A percentile compares a stretch with the other conserved stretches of the same genome.
Conservation (phyloP, 1,140 invertebrate species). For the Melipona quadrifasciata region DNA sequence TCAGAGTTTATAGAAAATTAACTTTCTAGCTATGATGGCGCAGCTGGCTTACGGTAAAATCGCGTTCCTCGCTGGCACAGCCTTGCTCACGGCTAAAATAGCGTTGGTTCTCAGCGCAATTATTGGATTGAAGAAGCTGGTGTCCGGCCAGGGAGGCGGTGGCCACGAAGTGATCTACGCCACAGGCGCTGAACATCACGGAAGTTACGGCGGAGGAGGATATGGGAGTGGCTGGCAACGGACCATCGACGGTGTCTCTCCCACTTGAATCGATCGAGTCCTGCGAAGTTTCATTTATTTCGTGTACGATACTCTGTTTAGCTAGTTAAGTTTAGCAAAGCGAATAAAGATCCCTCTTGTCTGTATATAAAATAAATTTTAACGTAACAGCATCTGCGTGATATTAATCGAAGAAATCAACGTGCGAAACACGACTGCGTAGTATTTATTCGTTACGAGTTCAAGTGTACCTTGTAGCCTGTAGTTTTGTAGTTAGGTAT, state of each 20-base stretch:
- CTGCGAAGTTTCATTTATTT: neutral
- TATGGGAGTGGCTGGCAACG: conserved; percentile 82
- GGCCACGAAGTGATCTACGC: conserved; percentile 84
- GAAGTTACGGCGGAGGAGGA: conserved; percentile 75
- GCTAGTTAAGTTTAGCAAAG: neutral
- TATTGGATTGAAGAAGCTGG: conserved; percentile 85
- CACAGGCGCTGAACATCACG: conserved; percentile 78
- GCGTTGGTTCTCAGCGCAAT: conserved; percentile 86
- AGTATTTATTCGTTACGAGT: neutral
- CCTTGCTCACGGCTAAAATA: conserved; percentile 86
- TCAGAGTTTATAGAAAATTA: neutral
- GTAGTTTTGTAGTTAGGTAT: neutral
- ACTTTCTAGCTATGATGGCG: conserved; percentile 82
- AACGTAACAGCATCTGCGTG: neutral
- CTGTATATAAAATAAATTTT: conserved; percentile 6
- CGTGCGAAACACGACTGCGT: too few relatives aligned
- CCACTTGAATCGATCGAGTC: conserved; percentile 66
- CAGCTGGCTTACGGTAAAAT: conserved; percentile 87
- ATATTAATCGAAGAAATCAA: neutral
- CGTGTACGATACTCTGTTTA: conserved; percentile 14
- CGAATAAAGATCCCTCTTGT: neutral
- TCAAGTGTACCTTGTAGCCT: neutral
- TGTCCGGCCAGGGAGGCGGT: conserved; percentile 81
- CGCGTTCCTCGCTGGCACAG: conserved; percentile 85
- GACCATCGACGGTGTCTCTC: conserved; percentile 76